Evolutionary conservation across 2,888 invertebrate species (phyloP), one percentile per base, ranked within the genome.

Genomic region (Seira sanloemensis): DNA sequence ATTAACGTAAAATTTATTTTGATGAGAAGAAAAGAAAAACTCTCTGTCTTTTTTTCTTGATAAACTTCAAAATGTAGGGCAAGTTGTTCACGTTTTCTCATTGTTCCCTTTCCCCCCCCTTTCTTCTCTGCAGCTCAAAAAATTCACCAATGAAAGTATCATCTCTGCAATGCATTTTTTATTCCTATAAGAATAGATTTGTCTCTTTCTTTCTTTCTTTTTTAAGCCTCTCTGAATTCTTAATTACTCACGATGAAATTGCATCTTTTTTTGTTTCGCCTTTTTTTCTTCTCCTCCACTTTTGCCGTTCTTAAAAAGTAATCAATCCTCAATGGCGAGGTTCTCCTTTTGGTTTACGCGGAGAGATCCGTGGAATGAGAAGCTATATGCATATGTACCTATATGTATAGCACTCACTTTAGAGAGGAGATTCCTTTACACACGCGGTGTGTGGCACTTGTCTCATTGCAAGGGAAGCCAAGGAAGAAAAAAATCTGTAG

Each of bases 201-300:
- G 50, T n/a, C 50, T 50, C n/a, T 50, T 50, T 50, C n/a, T 50
- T 12, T 50, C 50, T 50, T 50, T 50, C 16, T 50, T n/a, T 50
- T 50, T 16, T 50, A n/a, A n/a, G n/a, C n/a, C n/a, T n/a, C n/a
- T n/a, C n/a, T 50, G 50, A 50, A 81, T 74, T 81, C 81, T 82
- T 82, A 82, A 82, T 82, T 82, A 82, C 82, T 67, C 82, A 77
- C 68, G 82, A 82, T 82, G 82, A 82, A 77, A 82, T 73, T 26
- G 77, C 82, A 82, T 77, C 77, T 77, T 82, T 73, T 68, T 66
- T 79, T 79, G 54, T 71, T 50, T 79, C 65, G 54, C n/a, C 18
- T 46, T 77, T 77, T 37, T 46, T n/a, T 27, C 2, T 7, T 67
- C 67, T 67, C 24, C 5, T 62, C 62, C 18, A 12, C 5, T 5